Evolutionary conservation across 2,113 vertebrate species (phyloP).

Genomic region (Equus quagga): DNA sequence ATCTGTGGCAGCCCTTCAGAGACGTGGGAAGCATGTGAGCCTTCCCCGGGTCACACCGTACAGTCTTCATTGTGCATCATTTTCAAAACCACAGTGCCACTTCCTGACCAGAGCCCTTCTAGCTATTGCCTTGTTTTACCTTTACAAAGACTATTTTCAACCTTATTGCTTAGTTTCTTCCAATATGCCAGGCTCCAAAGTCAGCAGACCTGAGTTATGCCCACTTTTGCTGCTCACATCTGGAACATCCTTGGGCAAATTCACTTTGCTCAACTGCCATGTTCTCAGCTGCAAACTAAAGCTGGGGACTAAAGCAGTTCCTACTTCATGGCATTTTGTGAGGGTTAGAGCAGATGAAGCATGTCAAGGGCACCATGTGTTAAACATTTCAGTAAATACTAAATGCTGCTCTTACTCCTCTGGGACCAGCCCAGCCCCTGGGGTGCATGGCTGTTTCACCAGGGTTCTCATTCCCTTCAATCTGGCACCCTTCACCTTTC

Average conservation of each 20-base stretch:
- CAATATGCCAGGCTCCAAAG: background rate
- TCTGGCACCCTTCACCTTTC: background rate
- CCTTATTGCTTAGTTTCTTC: background rate
- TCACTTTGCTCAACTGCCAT: background rate
- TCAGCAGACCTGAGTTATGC: background rate
- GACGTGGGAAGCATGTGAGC: background rate
- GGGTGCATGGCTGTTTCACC: background rate
- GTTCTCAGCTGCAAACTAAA: background rate
- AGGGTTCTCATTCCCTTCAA: background rate
- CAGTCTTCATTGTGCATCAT: background rate
- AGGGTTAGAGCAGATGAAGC: background rate
- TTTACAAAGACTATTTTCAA: background rate
- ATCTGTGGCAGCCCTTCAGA: background rate
- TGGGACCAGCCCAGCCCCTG: no score
- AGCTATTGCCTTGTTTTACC: background rate
- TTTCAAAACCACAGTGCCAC: background rate
- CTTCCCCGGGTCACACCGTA: background rate
- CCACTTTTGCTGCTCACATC: background rate
- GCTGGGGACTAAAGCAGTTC: background rate
- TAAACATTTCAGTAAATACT: background rate
- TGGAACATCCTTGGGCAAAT: background rate
- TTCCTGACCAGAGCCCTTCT: background rate
- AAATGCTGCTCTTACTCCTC: background rate
- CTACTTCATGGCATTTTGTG: background rate
- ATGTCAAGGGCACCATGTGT: no score